phyloP scores from a whole-genome alignment of 1,140 invertebrate species.

The Conus ventricosus region DNA sequence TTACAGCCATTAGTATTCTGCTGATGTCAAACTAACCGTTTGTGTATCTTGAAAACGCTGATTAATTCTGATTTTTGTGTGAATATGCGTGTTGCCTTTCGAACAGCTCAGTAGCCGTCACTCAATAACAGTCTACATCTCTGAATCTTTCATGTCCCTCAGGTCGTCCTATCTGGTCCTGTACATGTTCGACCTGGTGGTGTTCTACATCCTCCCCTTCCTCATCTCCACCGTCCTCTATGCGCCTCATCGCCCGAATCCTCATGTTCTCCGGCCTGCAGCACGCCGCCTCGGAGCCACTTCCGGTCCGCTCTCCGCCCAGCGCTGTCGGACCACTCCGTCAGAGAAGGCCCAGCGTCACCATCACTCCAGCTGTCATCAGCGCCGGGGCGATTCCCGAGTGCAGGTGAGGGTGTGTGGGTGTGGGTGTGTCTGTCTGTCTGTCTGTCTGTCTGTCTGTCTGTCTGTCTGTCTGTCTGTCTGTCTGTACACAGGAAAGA shows the following conservation, averaged over 20 bases:
- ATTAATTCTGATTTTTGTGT: too few species aligned
- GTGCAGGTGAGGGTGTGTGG: slow-evolving; percentile 45
- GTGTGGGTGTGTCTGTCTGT: background rate
- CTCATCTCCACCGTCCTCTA: slow-evolving; percentile 78
- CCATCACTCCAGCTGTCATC: slow-evolving; percentile 37
- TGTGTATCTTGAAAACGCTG: too few species aligned
- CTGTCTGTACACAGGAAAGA: background rate
- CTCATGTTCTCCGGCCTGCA: slow-evolving; percentile 72
- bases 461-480: background rate
- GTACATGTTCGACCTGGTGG: slow-evolving; percentile 79
- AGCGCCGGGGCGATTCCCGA: slow-evolving; percentile 54
- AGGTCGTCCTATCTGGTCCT: slow-evolving; percentile 76
- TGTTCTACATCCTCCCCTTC: slow-evolving; percentile 80
- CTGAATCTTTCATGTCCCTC: background rate
- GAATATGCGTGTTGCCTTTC: too few species aligned
- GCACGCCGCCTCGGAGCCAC: slow-evolving; percentile 18
- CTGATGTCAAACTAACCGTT: too few species aligned
- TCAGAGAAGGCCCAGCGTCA: background rate
- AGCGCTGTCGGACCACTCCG: background rate
- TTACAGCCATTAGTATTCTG: too few species aligned
- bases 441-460: background rate
- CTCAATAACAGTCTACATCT: background rate
- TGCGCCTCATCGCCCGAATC: slow-evolving; percentile 78
- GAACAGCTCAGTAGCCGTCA: too few species aligned
- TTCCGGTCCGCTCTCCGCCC: background rate